Evolutionary conservation across 1,140 invertebrate genomes (phyloP).

Genomic region (Drosophila biarmipes): DNA sequence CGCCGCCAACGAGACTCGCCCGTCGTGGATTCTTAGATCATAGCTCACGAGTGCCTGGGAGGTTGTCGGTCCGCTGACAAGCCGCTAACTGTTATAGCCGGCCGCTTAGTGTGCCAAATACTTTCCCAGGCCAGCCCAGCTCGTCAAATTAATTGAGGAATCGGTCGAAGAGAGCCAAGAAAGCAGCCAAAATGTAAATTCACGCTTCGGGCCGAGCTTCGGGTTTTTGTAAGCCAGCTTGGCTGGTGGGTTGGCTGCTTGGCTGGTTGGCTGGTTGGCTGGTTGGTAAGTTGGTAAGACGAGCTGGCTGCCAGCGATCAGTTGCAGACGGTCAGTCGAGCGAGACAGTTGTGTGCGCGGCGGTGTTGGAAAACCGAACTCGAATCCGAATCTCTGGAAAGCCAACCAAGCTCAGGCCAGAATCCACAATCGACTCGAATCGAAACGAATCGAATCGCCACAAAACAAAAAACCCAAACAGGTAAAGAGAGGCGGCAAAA

Average conservation of each 20-base stretch:
- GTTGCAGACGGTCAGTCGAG: constrained; percentile 84
- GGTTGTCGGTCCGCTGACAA: constrained; percentile 22
- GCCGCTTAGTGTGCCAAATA: constrained; percentile 79
- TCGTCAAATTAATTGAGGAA: constrained; percentile 73
- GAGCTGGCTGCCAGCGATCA: constrained; percentile 74
- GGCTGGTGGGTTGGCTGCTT: constrained; percentile 45
- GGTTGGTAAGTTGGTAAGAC: constrained; percentile 75
- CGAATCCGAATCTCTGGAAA: constrained; percentile 32
- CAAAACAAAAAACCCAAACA: constrained; percentile 29
- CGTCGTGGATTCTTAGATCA: constrained; percentile 46
- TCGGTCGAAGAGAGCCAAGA: constrained; percentile 43
- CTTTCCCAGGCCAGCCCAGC: constrained; percentile 64
- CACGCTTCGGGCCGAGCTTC: constrained; percentile 41
- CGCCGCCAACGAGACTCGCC: constrained; percentile 19
- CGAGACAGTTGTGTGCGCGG: constrained; percentile 83
- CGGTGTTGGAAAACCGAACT: constrained; percentile 72
- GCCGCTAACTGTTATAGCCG: constrained; percentile 72
- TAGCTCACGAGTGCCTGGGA: constrained; percentile 33
- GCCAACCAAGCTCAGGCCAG: constrained; percentile 42
- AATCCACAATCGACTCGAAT: constrained; percentile 42
- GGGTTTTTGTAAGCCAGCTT: constrained; percentile 11
- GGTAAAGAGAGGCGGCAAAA: constrained; percentile 52
- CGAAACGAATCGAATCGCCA: constrained; percentile 38
- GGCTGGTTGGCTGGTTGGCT: constrained; percentile 38
- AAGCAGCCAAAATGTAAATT: constrained; percentile 47